phyloP scores from a whole-genome alignment of 2,888 invertebrate species.

The Phengaris alcon region DNA sequence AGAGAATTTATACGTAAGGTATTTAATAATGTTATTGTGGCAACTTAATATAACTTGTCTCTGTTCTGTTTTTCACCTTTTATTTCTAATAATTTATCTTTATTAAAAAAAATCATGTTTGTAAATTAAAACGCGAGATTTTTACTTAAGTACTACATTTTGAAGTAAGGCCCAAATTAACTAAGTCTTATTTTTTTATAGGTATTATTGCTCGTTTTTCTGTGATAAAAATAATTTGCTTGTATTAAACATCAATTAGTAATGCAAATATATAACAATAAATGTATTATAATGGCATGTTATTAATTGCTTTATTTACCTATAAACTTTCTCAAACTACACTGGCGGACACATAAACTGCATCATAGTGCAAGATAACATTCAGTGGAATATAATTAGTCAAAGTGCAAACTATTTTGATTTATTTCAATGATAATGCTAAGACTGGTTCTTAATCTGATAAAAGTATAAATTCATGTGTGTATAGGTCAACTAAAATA shows the following conservation, averaged over 20 bases:
- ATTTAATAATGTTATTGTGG: background rate
- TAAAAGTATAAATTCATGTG: too few species aligned
- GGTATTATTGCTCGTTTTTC: conserved; percentile 62
- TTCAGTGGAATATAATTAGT: too few species aligned
- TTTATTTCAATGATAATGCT: too few species aligned
- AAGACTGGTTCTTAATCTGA: too few species aligned
- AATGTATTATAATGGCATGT: conserved; percentile 45
- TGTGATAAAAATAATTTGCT: conserved; percentile 75
- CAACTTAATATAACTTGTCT: background rate
- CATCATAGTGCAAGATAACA: too few species aligned
- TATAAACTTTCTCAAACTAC: too few species aligned
- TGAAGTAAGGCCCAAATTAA: background rate
- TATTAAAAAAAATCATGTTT: background rate
- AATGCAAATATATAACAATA: conserved; percentile 54
- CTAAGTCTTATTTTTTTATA: conserved; percentile 59
- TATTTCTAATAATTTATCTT: background rate
- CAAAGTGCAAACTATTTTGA: too few species aligned
- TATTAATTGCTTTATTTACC: conserved; percentile 33
- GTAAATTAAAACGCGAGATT: too few species aligned
- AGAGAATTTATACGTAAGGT: background rate
- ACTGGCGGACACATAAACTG: too few species aligned
- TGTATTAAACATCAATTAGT: conserved; percentile 49
- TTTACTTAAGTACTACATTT: background rate
- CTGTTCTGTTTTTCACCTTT: background rate
- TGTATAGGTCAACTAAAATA: too few species aligned